Evolutionary conservation across 2,797 vertebrate species (phyloP).

Genomic region (Clarias pachynema): DNA sequence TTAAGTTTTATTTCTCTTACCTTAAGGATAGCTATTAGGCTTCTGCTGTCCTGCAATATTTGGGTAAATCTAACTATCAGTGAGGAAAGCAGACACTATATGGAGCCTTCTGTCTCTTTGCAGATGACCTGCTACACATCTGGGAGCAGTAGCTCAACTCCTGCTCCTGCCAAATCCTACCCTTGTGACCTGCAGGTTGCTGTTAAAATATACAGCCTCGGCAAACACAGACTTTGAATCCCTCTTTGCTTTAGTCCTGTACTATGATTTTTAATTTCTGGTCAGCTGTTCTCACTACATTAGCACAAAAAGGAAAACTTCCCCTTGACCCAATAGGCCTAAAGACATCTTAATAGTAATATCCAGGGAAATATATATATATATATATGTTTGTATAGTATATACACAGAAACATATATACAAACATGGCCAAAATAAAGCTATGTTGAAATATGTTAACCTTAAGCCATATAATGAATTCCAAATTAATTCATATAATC

Average conservation of each 20-base stretch:
- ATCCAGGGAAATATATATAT: not conserved
- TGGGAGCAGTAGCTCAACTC: conserved; percentile 34
- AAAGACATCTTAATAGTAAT: not conserved
- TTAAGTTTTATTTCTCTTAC: not conserved
- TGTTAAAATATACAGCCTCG: conserved; percentile 42
- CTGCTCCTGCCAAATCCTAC: conserved; percentile 44
- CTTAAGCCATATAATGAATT: not conserved
- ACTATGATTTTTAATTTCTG: conserved; percentile 12
- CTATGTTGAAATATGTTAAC: not conserved
- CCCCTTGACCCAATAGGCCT: not conserved
- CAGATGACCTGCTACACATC: conserved; percentile 30
- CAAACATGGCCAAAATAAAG: not conserved
- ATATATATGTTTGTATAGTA: not conserved
- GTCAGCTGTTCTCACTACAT: not conserved
- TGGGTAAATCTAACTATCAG: not conserved
- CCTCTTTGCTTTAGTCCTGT: not conserved
- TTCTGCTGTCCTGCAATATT: not conserved
- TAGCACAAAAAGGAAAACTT: not conserved
- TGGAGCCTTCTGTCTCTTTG: not conserved
- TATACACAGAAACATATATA: not conserved
- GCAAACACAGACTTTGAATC: not conserved
- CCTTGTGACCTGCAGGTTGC: conserved; percentile 42
- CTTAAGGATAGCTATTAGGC: not conserved
- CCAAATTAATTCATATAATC: not conserved
- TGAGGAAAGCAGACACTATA: conserved; percentile 7